phyloP scores from a whole-genome alignment of 2,888 invertebrate species.

The Galerucella nymphaeae region DNA sequence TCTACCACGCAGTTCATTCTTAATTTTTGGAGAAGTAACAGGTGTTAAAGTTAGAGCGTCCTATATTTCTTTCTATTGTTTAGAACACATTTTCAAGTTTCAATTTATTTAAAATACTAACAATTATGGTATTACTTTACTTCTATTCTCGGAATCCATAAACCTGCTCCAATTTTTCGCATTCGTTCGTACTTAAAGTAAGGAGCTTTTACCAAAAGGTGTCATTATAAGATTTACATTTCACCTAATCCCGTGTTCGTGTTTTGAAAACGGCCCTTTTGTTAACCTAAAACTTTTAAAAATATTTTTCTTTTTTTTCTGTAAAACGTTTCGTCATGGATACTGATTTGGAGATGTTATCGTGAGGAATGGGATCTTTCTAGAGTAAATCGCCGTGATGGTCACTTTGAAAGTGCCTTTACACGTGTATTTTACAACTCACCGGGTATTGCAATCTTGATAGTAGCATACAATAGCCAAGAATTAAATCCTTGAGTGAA shows the following conservation, averaged over 20 bases:
- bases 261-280: constrained; percentile 51
- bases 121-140: neutral
- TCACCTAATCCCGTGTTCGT: constrained; percentile 51
- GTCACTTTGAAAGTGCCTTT: constrained; percentile 37
- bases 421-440: constrained; percentile 37
- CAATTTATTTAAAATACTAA: neutral
- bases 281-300: constrained; percentile 38
- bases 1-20: no score
- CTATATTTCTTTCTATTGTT: no score
- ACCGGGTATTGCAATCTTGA: constrained; percentile 36
- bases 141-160: neutral
- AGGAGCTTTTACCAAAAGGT: constrained; percentile 43
- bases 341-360: constrained; percentile 30
- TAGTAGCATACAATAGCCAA: constrained; percentile 5
- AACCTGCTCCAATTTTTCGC: neutral
- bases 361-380: constrained; percentile 18
- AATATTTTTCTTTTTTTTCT: constrained; percentile 23
- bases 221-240: constrained; percentile 56
- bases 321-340: constrained; percentile 27
- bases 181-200: constrained; percentile 26
- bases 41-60: no score
- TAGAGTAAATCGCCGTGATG: constrained; percentile 27
- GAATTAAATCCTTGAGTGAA: constrained; percentile 4
- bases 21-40: no score
- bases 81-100: no score